Evolutionary conservation across 1,140 invertebrate genomes (phyloP).

Genomic region (Drosophila nigromelanica): DNA sequence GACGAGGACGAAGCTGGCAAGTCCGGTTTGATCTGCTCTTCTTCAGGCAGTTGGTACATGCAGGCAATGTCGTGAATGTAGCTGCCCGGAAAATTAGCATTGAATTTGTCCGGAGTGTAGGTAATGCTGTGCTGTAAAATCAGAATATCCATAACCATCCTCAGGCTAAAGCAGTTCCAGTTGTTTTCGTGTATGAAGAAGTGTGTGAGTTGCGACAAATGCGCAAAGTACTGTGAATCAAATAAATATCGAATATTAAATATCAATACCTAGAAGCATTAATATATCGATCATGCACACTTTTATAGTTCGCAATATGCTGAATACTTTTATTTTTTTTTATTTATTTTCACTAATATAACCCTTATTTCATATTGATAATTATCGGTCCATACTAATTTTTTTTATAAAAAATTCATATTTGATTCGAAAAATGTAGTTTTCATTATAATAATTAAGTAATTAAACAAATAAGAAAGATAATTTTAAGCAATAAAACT

Average conservation of each 20-base stretch:
- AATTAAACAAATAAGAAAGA: too few species aligned
- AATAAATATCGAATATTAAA: neutral
- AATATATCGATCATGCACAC: too few species aligned
- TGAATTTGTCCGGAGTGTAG: constrained; percentile 50
- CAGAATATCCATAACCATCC: constrained; percentile 61
- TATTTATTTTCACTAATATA: too few species aligned
- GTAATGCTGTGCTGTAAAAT: constrained; percentile 58
- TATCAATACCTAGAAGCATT: neutral
- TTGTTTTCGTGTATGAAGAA: constrained; percentile 71
- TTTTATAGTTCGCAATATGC: too few species aligned
- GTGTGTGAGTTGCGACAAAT: constrained; percentile 59
- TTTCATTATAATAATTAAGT: too few species aligned
- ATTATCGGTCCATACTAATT: neutral
- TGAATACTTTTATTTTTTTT: too few species aligned
- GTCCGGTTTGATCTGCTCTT: constrained; percentile 17
- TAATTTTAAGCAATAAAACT: too few species aligned
- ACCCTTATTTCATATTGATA: too few species aligned
- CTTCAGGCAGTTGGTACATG: constrained; percentile 68
- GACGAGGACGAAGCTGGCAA: neutral
- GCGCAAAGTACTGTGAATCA: constrained; percentile 31
- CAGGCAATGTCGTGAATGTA: constrained; percentile 73
- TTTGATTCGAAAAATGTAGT: too few species aligned
- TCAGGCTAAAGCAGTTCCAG: constrained; percentile 75
- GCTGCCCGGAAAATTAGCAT: constrained; percentile 64
- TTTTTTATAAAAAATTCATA: neutral